Base-by-base conservation (phyloP, 2,113 vertebrate species). In the Cyprinodon tularosa region DNA sequence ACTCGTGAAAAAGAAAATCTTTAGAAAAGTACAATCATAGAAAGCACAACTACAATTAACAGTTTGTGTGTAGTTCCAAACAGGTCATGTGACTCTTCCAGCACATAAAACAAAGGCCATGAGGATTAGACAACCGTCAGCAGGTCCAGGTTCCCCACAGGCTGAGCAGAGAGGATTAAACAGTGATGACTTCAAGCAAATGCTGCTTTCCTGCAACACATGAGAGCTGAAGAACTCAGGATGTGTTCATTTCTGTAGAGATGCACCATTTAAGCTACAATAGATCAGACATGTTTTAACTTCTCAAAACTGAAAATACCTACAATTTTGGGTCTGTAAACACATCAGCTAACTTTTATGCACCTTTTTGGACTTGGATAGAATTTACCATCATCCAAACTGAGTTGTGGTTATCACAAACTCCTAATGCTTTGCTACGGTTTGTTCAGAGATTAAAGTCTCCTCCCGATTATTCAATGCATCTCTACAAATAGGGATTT, bases 11-110 rank as follows among this genome's bases (percentile, higher is more conserved):
- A 61, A 85, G 44, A 71, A 71, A 40, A 79, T 74, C 57, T 78
- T 83, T 89, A 87, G 74, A 90, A 93, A 91, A 92, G 82, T 90
- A 91, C 92, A 91, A 91, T 92, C 89, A 85, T 89, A 80, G 78
- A 84, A 90, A 86, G 84, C 82, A 86, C 67, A 42, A 40, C 83
- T 84, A 86, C 82, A 85, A 76, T 78, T 82, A 89, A 80, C 67
- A 85, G 82, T 88, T 82, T 77, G 81, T 75, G 79, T 68, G 81
- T 80, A 20, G 64, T 78, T 88, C 84, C 75, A 79, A 68, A 75
- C 15, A 38, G 71, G 86, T 89, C 86, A 80, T 71, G 81, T 83
- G 88, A 84, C 82, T 86, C 80, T 87, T 74, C 61, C 76, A 75
- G 79, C 81, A 84, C 74, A 83, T 74, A 20, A 86, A 83, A 86